These are phyloP conservation scores for Mamestra configurata DNA, from an alignment of 1,140 invertebrate genomes.

Conservation along the genomic window DNA sequence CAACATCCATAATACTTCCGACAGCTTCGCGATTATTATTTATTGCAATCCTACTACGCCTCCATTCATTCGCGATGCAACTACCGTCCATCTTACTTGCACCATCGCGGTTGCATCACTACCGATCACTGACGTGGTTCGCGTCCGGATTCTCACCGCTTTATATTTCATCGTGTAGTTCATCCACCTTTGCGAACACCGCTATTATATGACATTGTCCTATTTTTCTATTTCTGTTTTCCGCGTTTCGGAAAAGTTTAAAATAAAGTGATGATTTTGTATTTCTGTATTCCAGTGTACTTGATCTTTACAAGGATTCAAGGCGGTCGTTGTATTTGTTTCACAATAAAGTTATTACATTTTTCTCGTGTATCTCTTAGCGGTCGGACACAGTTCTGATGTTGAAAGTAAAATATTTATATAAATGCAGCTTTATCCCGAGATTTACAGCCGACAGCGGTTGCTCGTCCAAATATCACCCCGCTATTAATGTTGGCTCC, in stretches of 20 bases:
- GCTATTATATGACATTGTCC: slow-evolving; percentile 41
- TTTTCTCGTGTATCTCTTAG: slow-evolving; percentile 3
- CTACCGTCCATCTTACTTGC: slow-evolving; percentile 23
- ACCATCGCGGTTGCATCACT: background rate
- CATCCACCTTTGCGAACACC: slow-evolving; percentile 37
- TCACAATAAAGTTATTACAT: slow-evolving; percentile 20
- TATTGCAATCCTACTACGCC: slow-evolving; percentile 55
- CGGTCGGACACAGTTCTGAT: slow-evolving; percentile 35
- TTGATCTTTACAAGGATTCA: slow-evolving; percentile 34
- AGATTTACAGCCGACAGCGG: slow-evolving; percentile 64
- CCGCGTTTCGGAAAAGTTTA: slow-evolving; percentile 25
- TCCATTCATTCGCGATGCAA: slow-evolving; percentile 57
- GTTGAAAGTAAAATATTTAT: slow-evolving; percentile 54
- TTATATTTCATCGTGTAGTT: slow-evolving; percentile 29
- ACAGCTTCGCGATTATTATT: slow-evolving; percentile 65
- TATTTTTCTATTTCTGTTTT: slow-evolving; percentile 44
- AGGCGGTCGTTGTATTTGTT: slow-evolving; percentile 8
- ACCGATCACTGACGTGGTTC: background rate
- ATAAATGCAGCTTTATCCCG: slow-evolving; percentile 58
- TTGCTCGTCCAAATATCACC: slow-evolving; percentile 57
- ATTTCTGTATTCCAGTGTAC: slow-evolving; percentile 31
- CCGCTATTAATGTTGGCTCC: slow-evolving; percentile 63
- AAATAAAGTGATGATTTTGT: slow-evolving; percentile 26
- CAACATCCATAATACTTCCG: slow-evolving; percentile 71
- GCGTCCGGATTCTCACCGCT: background rate